phyloP scores from a whole-genome alignment of 2,113 vertebrate species.

The Dipodomys ordii region DNA sequence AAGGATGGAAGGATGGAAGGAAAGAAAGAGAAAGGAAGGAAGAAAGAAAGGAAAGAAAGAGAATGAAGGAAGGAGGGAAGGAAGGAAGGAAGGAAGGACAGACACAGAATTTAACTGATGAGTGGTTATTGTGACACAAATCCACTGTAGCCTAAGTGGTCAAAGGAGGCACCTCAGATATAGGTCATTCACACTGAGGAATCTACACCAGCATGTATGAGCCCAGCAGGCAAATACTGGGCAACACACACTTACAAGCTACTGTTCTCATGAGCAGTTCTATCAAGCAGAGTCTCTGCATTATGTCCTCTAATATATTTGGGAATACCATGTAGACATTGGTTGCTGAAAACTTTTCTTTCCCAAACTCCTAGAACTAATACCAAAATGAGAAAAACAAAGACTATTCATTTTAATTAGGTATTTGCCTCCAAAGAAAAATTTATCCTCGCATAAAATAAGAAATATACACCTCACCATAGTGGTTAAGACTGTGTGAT shows the following conservation, averaged over 20 bases:
- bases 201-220: not conserved
- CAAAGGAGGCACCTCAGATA: not conserved
- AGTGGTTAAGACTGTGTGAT: not conserved
- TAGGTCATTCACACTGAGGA: not conserved
- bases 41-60: too few species aligned
- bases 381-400: not conserved
- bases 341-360: not conserved
- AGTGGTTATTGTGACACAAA: not conserved
- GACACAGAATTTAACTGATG: too few species aligned
- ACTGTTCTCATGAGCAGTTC: not conserved
- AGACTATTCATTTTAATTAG: conserved; percentile 21
- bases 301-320: not conserved
- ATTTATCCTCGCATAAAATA: not conserved
- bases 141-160: not conserved
- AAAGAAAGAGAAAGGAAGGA: too few species aligned
- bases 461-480: not conserved
- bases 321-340: not conserved
- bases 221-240: not conserved
- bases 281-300: not conserved
- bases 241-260: not conserved
- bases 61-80: too few species aligned
- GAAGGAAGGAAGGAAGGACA: too few species aligned
- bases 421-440: not conserved
- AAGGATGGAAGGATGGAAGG: too few species aligned
- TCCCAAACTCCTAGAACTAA: not conserved